Evolutionary conservation across 2,797 vertebrate species (phyloP).

Genomic region (Chaetophractus vellerosus): DNA sequence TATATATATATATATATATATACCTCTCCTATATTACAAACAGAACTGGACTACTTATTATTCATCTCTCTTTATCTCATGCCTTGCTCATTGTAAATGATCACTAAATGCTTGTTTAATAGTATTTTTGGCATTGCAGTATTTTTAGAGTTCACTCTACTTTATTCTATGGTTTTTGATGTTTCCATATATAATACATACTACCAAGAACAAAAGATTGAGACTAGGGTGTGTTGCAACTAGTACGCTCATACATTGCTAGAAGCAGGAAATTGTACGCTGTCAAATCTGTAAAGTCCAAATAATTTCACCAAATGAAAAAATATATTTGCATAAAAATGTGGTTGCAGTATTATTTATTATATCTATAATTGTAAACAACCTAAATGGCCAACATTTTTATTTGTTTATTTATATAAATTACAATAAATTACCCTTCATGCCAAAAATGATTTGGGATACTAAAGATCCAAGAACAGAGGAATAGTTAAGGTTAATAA

Average conservation of each 20-base stretch:
- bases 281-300: constrained; percentile 42
- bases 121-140: constrained; percentile 40
- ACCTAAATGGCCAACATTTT: neutral
- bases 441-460: constrained; percentile 35
- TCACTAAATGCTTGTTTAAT: constrained; percentile 28
- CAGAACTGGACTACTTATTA: neutral
- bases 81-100: constrained; percentile 57
- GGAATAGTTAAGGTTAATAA: neutral
- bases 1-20: neutral
- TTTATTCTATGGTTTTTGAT: neutral
- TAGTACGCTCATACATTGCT: neutral
- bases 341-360: constrained; percentile 7
- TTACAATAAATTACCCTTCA: neutral
- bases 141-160: neutral
- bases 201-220: constrained; percentile 13
- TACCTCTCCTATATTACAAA: neutral
- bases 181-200: constrained; percentile 31
- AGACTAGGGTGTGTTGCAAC: neutral
- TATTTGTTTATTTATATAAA: constrained; percentile 15
- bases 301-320: constrained; percentile 54
- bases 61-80: neutral
- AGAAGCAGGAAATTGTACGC: constrained; percentile 46
- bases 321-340: neutral
- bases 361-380: constrained; percentile 43
- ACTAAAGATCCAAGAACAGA: constrained; percentile 19